Evolutionary conservation across 2,113 vertebrate species (phyloP).

Genomic region (Empidonax traillii): DNA sequence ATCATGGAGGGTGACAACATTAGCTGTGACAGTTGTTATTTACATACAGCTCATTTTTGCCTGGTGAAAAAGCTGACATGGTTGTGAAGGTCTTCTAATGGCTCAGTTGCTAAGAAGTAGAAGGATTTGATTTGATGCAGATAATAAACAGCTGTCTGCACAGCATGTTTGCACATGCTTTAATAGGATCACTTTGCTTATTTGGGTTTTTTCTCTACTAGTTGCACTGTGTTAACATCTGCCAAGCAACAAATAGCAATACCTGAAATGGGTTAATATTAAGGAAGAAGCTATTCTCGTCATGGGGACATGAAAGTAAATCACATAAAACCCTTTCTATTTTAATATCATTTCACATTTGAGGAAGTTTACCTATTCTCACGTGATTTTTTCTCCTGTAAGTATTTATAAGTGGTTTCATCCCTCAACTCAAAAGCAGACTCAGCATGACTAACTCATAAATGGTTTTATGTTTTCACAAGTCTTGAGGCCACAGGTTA

Average conservation of each 20-base stretch:
- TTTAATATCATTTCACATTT: background rate
- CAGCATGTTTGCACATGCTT: background rate
- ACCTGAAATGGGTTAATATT: background rate
- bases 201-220: background rate
- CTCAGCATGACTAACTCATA: background rate
- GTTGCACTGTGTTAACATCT: slow-evolving; percentile 5
- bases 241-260: background rate
- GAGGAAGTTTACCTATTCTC: background rate
- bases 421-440: background rate
- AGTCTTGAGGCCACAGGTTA: background rate
- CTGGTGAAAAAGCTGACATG: background rate
- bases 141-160: slow-evolving; percentile 50
- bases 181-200: slow-evolving; percentile 18
- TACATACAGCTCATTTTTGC: background rate
- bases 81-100: background rate
- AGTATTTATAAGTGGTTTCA: background rate
- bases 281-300: background rate
- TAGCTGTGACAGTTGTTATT: background rate
- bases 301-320: background rate
- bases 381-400: background rate
- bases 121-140: slow-evolving; percentile 10
- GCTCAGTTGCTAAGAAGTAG: background rate
- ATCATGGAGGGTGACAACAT: background rate
- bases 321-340: background rate
- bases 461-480: background rate